Evolutionary conservation across 2,797 vertebrate genomes (phyloP).

Genomic region (Poliocrania exsul): DNA sequence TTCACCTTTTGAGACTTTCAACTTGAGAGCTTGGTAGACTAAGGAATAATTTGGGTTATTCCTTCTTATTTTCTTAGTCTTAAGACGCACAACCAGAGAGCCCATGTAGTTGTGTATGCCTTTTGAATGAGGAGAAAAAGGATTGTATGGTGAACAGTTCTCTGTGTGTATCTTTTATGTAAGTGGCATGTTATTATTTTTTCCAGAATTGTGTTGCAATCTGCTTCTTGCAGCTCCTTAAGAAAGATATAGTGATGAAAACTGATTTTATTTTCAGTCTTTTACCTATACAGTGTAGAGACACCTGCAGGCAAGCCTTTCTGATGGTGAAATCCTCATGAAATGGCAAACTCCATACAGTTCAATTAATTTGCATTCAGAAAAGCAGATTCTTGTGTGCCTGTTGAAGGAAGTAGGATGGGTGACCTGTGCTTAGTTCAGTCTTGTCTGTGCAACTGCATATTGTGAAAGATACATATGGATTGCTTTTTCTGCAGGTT

Average conservation of each 20-base stretch:
- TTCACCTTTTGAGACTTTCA: neutral
- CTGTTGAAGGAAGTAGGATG: neutral
- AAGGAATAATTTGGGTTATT: neutral
- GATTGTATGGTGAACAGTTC: neutral
- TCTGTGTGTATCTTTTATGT: neutral
- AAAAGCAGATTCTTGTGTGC: neutral
- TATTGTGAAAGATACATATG: neutral
- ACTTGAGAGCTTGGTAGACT: neutral
- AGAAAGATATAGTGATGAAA: neutral
- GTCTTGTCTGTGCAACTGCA: neutral
- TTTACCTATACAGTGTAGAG: neutral
- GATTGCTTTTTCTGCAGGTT: neutral
- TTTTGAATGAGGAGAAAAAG: neutral
- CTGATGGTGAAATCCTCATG: neutral
- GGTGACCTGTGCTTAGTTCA: neutral
- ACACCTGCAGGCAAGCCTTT: neutral
- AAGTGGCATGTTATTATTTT: neutral
- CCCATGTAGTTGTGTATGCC: neutral
- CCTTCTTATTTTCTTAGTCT: neutral
- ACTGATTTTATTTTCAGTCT: neutral
- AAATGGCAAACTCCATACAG: neutral
- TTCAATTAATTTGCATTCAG: neutral
- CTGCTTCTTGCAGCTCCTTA: neutral
- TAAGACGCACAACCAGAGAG: neutral
- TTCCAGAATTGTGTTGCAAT: neutral